Conservation (phyloP, 1,140 invertebrate genomes). For the Drosophila miranda region DNA sequence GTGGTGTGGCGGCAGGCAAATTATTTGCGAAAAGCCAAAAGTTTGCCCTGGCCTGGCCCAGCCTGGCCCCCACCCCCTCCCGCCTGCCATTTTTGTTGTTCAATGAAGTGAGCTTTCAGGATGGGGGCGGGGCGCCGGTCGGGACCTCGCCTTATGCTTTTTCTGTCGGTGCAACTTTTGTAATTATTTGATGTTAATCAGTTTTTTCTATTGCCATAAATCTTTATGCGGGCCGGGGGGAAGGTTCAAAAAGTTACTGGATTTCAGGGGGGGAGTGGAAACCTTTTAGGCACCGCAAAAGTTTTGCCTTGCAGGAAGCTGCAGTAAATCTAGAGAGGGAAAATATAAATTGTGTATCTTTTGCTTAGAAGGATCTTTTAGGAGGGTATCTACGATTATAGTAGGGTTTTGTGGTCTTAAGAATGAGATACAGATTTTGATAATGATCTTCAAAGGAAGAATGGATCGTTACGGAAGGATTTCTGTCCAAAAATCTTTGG, state of each 20-base stretch:
- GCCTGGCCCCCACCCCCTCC: neutral
- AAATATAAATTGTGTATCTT: no score
- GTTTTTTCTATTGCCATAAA: slow-evolving; percentile 68
- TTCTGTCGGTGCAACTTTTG: slow-evolving; percentile 68
- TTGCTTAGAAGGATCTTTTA: no score
- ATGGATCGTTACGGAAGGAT: no score
- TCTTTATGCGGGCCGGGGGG: slow-evolving; percentile 27
- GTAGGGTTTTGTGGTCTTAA: no score
- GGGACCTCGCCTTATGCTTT: slow-evolving; percentile 61
- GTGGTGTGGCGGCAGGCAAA: slow-evolving; percentile 38
- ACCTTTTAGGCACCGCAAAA: slow-evolving; percentile 12
- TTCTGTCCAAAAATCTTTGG: no score
- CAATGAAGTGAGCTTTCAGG: slow-evolving; percentile 61
- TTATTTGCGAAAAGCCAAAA: slow-evolving; percentile 65
- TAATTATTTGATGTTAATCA: slow-evolving; percentile 82
- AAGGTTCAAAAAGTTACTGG: slow-evolving; percentile 33
- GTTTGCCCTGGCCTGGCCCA: slow-evolving; percentile 19
- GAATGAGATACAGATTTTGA: no score
- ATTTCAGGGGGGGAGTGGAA: slow-evolving; percentile 1
- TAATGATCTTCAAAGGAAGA: no score
- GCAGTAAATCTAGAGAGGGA: neutral
- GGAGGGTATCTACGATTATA: no score
- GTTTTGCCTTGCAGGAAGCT: slow-evolving; percentile 26
- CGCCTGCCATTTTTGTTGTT: slow-evolving; percentile 29
- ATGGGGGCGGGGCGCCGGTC: slow-evolving; percentile 10